A percentile compares a stretch with the other conserved stretches of the same genome.
Conservation (phyloP, 2,888 invertebrate species). For the Drosophila nigricruria region DNA sequence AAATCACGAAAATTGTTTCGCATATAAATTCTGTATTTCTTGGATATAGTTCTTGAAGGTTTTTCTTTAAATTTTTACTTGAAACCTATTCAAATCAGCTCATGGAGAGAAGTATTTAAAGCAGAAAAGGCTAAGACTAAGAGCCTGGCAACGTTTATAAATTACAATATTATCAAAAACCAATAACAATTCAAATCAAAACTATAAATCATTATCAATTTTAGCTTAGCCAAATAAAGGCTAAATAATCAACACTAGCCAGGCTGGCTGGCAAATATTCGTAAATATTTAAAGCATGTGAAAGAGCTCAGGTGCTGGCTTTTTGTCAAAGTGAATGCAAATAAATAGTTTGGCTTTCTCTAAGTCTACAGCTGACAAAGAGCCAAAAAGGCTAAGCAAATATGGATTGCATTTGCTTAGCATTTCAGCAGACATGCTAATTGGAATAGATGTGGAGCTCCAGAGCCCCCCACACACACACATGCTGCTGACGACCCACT, state of each 20-base stretch:
- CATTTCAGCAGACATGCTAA: constrained; percentile 24
- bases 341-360: constrained; percentile 15
- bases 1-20: too few species aligned
- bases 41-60: too few species aligned
- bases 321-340: constrained; percentile 3
- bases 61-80: too few species aligned
- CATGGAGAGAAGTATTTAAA: too few species aligned
- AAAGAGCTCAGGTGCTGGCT: background rate
- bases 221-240: background rate
- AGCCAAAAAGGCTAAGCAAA: background rate
- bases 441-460: constrained; percentile 26
- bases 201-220: background rate
- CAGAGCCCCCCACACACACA: background rate
- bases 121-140: too few species aligned
- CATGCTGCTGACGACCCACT: constrained; percentile 58
- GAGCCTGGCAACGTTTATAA: too few species aligned
- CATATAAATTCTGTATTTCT: too few species aligned
- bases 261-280: background rate
- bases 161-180: background rate
- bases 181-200: background rate
- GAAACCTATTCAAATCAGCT: too few species aligned
- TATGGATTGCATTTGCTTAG: constrained; percentile 23
- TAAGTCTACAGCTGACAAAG: background rate
- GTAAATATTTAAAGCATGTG: background rate
- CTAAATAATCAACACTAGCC: too few species aligned